These are phyloP conservation scores for Chaetops frenatus DNA, from an alignment of 2,113 vertebrate genomes.

Conservation along the genomic window DNA sequence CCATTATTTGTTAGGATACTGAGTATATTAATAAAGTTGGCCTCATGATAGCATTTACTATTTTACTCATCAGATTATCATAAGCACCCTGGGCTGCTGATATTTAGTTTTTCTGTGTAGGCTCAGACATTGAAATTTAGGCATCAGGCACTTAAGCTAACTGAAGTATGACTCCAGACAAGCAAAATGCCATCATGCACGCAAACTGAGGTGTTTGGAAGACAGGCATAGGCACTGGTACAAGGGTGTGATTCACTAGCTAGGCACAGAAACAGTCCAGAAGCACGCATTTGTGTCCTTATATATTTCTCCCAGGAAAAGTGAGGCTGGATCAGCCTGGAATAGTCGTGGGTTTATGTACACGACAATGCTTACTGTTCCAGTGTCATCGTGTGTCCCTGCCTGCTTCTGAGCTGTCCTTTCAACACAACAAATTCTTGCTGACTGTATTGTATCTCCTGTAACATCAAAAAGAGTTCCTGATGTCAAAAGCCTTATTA, in stretches of 20 bases:
- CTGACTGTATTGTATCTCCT: not conserved
- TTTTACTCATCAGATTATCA: not conserved
- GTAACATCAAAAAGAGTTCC: not conserved
- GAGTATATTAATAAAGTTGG: not conserved
- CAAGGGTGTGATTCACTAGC: not conserved
- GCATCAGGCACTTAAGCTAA: not conserved
- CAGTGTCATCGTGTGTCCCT: not conserved
- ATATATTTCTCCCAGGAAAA: not conserved
- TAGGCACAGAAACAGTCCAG: not conserved
- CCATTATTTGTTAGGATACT: not conserved
- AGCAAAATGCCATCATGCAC: not conserved
- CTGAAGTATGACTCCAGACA: not conserved
- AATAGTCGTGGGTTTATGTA: fast-evolving
- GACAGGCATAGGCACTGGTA: not conserved
- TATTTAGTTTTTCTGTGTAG: not conserved
- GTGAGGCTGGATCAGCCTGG: not conserved
- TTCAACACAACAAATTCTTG: not conserved
- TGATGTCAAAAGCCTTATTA: not conserved
- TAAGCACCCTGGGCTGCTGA: not conserved
- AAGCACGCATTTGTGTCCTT: not conserved
- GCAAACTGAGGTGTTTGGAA: not conserved
- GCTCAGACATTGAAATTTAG: not conserved
- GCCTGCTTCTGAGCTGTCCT: not conserved
- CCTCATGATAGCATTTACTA: not conserved
- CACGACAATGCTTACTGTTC: not conserved